Evolutionary conservation across 1,140 invertebrate species (phyloP).

Genomic region (Zaprionus lachaisei): DNA sequence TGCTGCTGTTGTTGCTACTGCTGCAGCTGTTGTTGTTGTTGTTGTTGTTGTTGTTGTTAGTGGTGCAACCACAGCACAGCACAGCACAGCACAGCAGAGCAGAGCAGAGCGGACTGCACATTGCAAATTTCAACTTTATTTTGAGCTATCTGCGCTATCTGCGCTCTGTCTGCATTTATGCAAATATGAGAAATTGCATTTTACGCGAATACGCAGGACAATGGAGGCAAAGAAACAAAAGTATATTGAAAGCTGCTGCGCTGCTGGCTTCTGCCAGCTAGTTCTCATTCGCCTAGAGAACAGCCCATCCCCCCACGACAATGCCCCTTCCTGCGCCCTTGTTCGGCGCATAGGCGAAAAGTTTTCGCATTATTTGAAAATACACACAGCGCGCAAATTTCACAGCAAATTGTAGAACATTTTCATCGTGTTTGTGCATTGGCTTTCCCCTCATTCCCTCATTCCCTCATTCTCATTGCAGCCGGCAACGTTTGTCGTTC

Average conservation of each 20-base stretch:
- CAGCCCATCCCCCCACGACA: not conserved
- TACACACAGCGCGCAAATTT: slow-evolving; percentile 70
- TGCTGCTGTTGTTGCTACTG: slow-evolving; percentile 44
- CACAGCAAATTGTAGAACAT: slow-evolving; percentile 75
- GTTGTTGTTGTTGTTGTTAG: slow-evolving; percentile 9
- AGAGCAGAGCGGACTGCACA: slow-evolving; percentile 20
- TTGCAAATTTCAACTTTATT: slow-evolving; percentile 76
- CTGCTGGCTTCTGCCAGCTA: slow-evolving; percentile 9
- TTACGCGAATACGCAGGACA: slow-evolving; percentile 69
- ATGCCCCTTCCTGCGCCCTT: slow-evolving; percentile 21
- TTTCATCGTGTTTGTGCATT: slow-evolving; percentile 71
- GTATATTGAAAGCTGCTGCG: slow-evolving; percentile 66
- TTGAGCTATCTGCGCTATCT: slow-evolving; percentile 67
- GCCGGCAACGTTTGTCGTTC: slow-evolving; percentile 31
- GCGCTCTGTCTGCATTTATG: slow-evolving; percentile 75
- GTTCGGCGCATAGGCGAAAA: slow-evolving; percentile 70
- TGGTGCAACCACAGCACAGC: slow-evolving; percentile 33
- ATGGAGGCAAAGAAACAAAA: slow-evolving; percentile 77
- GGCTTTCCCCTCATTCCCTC: slow-evolving; percentile 29
- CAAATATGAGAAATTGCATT: slow-evolving; percentile 82
- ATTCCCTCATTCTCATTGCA: not conserved
- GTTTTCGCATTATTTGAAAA: slow-evolving; percentile 82
- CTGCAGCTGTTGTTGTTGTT: slow-evolving; percentile 12
- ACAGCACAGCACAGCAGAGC: not conserved
- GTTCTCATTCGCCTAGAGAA: slow-evolving; percentile 2